phyloP scores from a whole-genome alignment of 1,140 invertebrate genomes.

The Andrena cerasifolii region DNA sequence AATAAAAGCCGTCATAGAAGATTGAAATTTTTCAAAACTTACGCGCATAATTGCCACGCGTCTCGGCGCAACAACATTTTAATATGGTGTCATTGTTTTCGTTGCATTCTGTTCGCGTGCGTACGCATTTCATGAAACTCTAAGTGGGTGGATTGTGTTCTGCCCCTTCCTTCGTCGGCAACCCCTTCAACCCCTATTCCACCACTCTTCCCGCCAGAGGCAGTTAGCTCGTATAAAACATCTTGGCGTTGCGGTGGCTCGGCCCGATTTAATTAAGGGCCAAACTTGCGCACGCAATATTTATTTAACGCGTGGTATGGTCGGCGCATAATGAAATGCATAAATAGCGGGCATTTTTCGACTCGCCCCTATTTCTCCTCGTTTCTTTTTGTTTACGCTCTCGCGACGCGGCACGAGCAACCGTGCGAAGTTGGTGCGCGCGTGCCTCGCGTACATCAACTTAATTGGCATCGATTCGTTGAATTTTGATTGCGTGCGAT shows the following conservation, averaged over 20 bases:
- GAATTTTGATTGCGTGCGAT: constrained; percentile 24
- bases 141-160: constrained; percentile 6
- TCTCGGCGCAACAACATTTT: no score
- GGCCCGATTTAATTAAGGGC: constrained; percentile 46
- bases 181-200: constrained; percentile 2
- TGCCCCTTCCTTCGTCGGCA: neutral
- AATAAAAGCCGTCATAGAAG: no score
- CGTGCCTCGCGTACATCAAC: neutral
- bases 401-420: neutral
- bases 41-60: no score
- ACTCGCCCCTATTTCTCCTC: neutral
- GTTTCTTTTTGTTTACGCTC: neutral
- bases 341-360: constrained; percentile 27
- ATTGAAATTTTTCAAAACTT: no score
- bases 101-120: no score
- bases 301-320: constrained; percentile 23
- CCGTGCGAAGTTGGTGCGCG: neutral
- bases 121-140: constrained; percentile 18
- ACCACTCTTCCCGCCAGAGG: neutral
- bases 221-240: constrained; percentile 4
- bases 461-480: constrained; percentile 20
- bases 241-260: constrained; percentile 4
- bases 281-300: constrained; percentile 39
- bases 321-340: constrained; percentile 33
- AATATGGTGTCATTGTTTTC: neutral